These are phyloP conservation scores for Heteromyza rotundicornis DNA, from an alignment of 2,888 invertebrate genomes.

Conservation along the genomic window DNA sequence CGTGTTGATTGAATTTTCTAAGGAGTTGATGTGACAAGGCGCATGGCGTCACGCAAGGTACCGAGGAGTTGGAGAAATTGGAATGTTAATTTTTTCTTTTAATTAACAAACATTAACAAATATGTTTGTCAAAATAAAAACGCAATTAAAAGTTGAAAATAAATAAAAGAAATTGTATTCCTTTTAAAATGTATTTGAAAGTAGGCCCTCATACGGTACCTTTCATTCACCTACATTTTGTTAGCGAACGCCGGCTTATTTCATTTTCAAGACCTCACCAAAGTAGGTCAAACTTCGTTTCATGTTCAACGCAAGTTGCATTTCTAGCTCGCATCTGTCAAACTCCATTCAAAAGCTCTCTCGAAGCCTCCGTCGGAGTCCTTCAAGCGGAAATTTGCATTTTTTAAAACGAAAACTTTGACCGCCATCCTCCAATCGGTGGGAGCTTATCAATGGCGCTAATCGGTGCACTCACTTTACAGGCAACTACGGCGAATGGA, in stretches of 20 bases:
- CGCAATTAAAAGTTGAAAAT: too few species aligned
- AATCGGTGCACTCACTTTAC: constrained; percentile 27
- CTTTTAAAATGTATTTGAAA: too few species aligned
- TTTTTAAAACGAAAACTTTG: constrained; percentile 28
- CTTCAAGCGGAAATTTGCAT: constrained; percentile 38
- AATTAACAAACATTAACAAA: too few species aligned
- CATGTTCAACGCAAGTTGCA: not conserved
- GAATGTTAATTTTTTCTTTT: too few species aligned
- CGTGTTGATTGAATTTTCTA: constrained; percentile 53
- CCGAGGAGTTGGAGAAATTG: too few species aligned
- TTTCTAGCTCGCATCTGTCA: too few species aligned
- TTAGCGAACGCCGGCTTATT: not conserved
- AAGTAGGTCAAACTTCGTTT: constrained; percentile 5
- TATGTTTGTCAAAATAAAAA: too few species aligned
- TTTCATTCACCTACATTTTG: not conserved
- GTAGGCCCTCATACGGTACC: too few species aligned
- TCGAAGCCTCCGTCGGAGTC: too few species aligned
- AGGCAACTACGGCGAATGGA: constrained; percentile 82
- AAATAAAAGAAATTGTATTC: too few species aligned
- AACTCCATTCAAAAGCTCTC: too few species aligned
- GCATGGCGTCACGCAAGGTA: constrained; percentile 25
- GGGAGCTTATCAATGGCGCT: not conserved
- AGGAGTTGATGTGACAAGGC: constrained; percentile 31
- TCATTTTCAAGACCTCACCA: not conserved
- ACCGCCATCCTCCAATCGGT: constrained; percentile 14